Evolutionary conservation across 2,888 invertebrate genomes (phyloP).

Genomic region (Strigamia transsilvanica): DNA sequence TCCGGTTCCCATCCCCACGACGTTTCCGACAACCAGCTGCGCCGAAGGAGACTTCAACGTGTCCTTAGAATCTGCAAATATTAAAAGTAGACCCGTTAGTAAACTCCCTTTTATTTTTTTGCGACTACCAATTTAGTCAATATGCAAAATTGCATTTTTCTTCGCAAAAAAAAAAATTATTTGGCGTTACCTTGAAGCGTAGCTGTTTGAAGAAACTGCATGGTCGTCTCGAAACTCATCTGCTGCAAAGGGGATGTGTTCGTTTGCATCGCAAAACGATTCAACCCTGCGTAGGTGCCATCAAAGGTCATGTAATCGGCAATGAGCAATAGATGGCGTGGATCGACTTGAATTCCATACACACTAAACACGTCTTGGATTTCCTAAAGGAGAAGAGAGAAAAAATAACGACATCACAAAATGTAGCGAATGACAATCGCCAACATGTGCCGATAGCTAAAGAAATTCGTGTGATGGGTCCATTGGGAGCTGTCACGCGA

Average conservation of each 20-base stretch:
- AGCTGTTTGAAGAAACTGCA: constrained; percentile 83
- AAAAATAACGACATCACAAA: constrained; percentile 43
- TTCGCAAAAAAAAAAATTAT: constrained; percentile 18
- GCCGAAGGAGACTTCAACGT: constrained; percentile 83
- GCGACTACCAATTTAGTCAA: neutral
- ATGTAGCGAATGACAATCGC: constrained; percentile 48
- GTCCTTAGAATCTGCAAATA: constrained; percentile 75
- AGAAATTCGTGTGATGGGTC: constrained; percentile 45
- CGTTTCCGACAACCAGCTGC: constrained; percentile 84
- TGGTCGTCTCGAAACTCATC: constrained; percentile 96
- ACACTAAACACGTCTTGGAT: constrained; percentile 95
- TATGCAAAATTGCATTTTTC: neutral
- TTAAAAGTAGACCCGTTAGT: neutral
- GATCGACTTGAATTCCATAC: constrained; percentile 95
- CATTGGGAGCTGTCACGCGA: constrained; percentile 40
- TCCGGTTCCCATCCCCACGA: constrained; percentile 84
- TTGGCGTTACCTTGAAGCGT: constrained; percentile 70
- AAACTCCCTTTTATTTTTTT: neutral
- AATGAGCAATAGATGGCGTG: constrained; percentile 88
- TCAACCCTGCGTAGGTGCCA: constrained; percentile 88
- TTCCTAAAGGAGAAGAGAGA: constrained; percentile 69
- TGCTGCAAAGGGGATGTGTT: constrained; percentile 95
- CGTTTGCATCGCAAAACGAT: constrained; percentile 86
- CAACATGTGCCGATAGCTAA: constrained; percentile 43
- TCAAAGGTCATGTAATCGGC: constrained; percentile 99